Conservation (phyloP, 1,140 invertebrate species). For the Penaeus chinensis region DNA sequence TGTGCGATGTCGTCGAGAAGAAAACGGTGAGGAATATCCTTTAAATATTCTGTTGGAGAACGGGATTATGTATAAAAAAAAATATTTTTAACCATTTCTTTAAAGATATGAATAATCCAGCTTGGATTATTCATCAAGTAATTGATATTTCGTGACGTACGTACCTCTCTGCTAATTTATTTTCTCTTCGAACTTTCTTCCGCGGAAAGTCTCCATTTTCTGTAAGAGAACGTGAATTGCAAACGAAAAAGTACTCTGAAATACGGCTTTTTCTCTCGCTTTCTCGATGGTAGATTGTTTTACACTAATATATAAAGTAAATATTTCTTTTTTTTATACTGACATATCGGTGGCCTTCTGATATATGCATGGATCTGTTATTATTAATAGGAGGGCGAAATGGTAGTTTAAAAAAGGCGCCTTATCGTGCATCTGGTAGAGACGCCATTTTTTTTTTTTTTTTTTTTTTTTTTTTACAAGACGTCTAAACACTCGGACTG, state of each 20-base stretch:
- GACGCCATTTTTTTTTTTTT: too few relatives aligned
- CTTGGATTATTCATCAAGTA: background rate
- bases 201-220: slow-evolving; percentile 5
- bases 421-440: too few relatives aligned
- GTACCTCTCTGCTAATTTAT: slow-evolving; percentile 3
- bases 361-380: background rate
- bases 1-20: background rate
- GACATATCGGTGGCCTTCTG: slow-evolving; percentile 24
- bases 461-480: too few relatives aligned
- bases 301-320: slow-evolving; percentile 27
- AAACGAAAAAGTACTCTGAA: slow-evolving; percentile 11
- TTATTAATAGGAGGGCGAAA: too few relatives aligned
- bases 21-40: background rate
- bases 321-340: background rate
- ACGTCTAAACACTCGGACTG: too few relatives aligned
- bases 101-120: background rate
- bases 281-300: slow-evolving; percentile 24
- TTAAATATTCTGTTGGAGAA: background rate
- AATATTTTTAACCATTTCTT: background rate
- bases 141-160: slow-evolving; percentile 2
- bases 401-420: too few relatives aligned
- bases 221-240: slow-evolving; percentile 13
- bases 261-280: slow-evolving; percentile 23
- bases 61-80: background rate
- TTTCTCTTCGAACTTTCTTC: slow-evolving; percentile 16